A percentile compares a stretch with the other conserved stretches of the same genome.
Evolutionary conservation across 2,113 vertebrate genomes (phyloP).

Genomic region (Pardalotus punctatus): DNA sequence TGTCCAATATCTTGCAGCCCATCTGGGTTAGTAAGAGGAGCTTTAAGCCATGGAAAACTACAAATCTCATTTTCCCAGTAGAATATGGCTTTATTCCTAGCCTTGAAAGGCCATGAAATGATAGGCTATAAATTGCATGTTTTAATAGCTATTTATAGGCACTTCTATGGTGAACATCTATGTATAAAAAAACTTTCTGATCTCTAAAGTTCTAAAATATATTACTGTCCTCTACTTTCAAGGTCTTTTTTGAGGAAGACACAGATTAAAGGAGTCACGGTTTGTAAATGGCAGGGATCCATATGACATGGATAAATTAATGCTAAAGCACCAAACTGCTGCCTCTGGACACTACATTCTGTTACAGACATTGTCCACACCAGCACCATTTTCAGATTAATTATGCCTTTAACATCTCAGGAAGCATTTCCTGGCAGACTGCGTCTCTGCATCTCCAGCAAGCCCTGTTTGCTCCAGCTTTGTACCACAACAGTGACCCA

Average conservation of each 20-base stretch:
- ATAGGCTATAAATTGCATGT: slow-evolving; percentile 61
- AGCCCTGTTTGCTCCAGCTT: neutral
- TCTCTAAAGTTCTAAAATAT: slow-evolving; percentile 46
- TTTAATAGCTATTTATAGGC: slow-evolving; percentile 65
- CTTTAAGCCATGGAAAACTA: slow-evolving; percentile 44
- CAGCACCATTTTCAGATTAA: neutral
- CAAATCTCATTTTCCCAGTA: slow-evolving; percentile 59
- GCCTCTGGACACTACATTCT: neutral
- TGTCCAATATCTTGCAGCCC: neutral
- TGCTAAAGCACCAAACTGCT: neutral
- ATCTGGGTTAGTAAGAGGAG: slow-evolving; percentile 22
- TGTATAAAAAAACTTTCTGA: slow-evolving; percentile 44
- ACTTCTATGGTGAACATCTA: neutral
- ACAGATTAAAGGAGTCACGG: neutral
- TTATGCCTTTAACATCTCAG: neutral
- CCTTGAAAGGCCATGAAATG: slow-evolving; percentile 60
- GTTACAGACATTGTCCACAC: neutral
- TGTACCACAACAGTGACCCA: neutral
- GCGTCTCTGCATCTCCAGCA: neutral
- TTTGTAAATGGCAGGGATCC: neutral
- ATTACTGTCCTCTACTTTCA: slow-evolving; percentile 43
- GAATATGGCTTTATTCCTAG: slow-evolving; percentile 50
- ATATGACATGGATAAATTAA: neutral
- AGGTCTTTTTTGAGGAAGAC: slow-evolving; percentile 20
- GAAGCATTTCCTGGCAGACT: neutral